A percentile compares a stretch with the other conserved stretches of the same genome.
Conservation (phyloP, 2,113 vertebrate genomes). For the Oenanthe oenanthe region DNA sequence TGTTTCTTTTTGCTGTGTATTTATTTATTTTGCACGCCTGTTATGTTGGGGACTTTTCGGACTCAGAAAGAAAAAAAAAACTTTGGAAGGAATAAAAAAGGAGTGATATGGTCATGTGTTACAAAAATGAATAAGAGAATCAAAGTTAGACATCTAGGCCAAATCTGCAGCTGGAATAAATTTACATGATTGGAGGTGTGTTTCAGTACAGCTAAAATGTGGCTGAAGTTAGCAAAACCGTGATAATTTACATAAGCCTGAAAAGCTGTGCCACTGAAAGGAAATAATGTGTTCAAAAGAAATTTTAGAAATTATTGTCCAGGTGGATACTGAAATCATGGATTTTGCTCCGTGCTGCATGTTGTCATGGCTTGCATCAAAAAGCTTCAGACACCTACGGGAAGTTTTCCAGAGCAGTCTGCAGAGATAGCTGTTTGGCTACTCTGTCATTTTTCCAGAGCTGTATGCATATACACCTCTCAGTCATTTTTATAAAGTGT, state of each 20-base stretch:
- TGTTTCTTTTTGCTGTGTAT: not conserved
- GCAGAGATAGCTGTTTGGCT: not conserved
- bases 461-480: not conserved
- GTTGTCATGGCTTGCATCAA: not conserved
- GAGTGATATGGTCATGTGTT: not conserved
- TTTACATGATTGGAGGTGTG: not conserved
- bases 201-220: not conserved
- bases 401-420: not conserved
- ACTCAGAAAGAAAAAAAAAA: not conserved
- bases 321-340: not conserved
- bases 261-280: not conserved
- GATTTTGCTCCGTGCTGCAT: not conserved
- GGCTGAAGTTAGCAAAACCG: not conserved
- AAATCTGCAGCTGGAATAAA: slow-evolving; percentile 26
- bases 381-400: not conserved
- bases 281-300: slow-evolving; percentile 18
- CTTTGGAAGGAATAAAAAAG: not conserved
- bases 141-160: not conserved
- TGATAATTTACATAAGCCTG: not conserved
- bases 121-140: not conserved
- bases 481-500: not conserved
- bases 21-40: not conserved
- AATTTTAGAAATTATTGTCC: not conserved
- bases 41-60: not conserved
- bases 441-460: not conserved